Evolutionary conservation across 2,888 invertebrate genomes (phyloP).

Genomic region (Nomada ferruginata): DNA sequence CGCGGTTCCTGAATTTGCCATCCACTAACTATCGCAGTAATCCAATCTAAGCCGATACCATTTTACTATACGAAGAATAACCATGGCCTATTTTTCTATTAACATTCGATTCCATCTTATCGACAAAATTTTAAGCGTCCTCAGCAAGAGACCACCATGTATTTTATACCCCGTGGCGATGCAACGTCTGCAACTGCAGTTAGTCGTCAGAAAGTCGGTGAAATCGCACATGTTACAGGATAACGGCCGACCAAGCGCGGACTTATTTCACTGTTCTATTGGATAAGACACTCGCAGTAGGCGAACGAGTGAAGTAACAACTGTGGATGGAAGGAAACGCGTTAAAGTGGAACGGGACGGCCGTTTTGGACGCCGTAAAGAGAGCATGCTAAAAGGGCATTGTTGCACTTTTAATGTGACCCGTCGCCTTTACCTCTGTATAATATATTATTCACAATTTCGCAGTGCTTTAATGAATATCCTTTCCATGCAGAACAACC

Average conservation of each 20-base stretch:
- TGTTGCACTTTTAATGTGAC: conserved; percentile 59
- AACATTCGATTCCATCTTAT: not conserved
- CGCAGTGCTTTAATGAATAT: too few relatives aligned
- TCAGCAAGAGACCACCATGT: too few relatives aligned
- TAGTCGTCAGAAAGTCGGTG: conserved; percentile 43
- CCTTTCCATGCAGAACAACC: too few relatives aligned
- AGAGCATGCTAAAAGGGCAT: not conserved
- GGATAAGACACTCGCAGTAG: conserved; percentile 68
- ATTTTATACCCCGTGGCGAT: not conserved
- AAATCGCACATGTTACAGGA: conserved; percentile 43
- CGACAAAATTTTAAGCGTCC: not conserved
- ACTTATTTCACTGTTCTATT: conserved; percentile 75
- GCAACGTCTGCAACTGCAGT: conserved; percentile 35
- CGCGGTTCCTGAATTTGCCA: not conserved
- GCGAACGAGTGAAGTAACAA: conserved; percentile 21
- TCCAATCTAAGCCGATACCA: too few relatives aligned
- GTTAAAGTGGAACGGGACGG: conserved; percentile 42
- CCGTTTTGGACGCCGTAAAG: conserved; percentile 19
- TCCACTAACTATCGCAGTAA: too few relatives aligned
- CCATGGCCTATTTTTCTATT: not conserved
- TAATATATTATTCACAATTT: not conserved
- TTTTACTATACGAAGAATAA: too few relatives aligned
- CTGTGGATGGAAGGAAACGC: conserved; percentile 41
- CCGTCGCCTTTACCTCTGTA: conserved; percentile 12
- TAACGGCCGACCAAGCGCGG: conserved; percentile 22